A percentile compares a stretch with the other conserved stretches of the same genome.
These are phyloP conservation scores for Falco rusticolus DNA, from an alignment of 2,797 vertebrate species.

Conservation along the genomic window DNA sequence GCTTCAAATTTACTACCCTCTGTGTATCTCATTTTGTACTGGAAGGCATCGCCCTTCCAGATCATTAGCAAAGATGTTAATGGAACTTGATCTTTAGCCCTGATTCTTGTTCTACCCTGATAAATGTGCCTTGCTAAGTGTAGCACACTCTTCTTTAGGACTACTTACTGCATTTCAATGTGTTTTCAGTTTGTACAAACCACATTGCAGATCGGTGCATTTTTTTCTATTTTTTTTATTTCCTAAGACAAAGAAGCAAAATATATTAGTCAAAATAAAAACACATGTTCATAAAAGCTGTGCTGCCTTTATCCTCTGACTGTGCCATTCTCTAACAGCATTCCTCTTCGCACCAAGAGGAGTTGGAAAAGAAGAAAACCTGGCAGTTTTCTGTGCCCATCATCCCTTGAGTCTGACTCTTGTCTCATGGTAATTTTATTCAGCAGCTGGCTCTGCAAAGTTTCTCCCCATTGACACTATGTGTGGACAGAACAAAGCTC, in stretches of 20 bases:
- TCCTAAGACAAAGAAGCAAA: constrained; percentile 60
- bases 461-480: constrained; percentile 16
- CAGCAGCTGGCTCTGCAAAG: neutral
- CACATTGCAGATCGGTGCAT: neutral
- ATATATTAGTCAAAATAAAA: constrained; percentile 52
- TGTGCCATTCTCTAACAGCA: neutral
- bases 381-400: neutral
- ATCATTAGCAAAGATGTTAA: neutral
- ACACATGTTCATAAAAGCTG: constrained; percentile 31
- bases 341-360: neutral
- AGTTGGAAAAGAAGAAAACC: constrained; percentile 10
- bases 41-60: neutral
- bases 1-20: neutral
- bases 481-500: constrained; percentile 32
- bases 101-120: neutral
- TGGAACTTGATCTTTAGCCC: neutral
- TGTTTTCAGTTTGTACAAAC: constrained; percentile 51
- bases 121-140: neutral
- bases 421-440: constrained; percentile 6
- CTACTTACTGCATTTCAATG: constrained; percentile 28
- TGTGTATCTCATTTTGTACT: neutral
- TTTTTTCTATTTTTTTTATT: constrained; percentile 38
- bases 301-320: neutral
- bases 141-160: neutral
- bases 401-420: neutral